phyloP scores from a whole-genome alignment of 2,113 vertebrate species.

The Xiphorhynchus elegans region DNA sequence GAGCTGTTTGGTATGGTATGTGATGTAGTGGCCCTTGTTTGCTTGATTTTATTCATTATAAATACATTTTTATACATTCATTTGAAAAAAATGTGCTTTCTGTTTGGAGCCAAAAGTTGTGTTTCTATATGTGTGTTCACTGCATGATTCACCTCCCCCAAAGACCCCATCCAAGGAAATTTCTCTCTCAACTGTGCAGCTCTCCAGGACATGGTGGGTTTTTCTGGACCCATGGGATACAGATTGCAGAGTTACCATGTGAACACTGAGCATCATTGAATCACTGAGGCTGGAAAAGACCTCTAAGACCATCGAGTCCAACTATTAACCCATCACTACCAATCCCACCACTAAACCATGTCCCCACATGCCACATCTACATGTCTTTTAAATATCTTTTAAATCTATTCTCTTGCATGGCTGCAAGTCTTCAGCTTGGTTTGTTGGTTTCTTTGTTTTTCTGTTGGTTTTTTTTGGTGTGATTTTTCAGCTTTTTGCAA shows the following conservation, averaged over 20 bases:
- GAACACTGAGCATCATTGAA: neutral
- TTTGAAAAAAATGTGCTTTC: neutral
- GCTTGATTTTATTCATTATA: neutral
- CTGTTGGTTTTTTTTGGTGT: too few species aligned
- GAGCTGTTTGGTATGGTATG: neutral
- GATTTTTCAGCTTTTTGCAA: neutral
- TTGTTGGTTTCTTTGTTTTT: neutral
- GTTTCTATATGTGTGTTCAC: accelerated
- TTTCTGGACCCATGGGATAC: neutral
- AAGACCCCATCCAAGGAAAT: neutral
- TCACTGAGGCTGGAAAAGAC: neutral
- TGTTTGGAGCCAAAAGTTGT: neutral
- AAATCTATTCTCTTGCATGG: neutral
- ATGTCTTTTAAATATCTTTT: neutral
- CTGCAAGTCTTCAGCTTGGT: neutral
- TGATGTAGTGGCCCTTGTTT: neutral
- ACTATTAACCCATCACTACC: neutral
- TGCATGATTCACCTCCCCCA: accelerated
- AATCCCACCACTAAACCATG: neutral
- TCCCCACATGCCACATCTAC: neutral
- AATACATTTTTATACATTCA: neutral
- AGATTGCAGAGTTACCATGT: too few species aligned
- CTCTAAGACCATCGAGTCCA: accelerated
- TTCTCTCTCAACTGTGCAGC: neutral
- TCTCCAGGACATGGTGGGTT: neutral